Evolutionary conservation across 53 echinoderm and acorn worm genomes (phyloP), one percentile per base, ranked within the genome.

Genomic region (Zoroaster sp.): DNA sequence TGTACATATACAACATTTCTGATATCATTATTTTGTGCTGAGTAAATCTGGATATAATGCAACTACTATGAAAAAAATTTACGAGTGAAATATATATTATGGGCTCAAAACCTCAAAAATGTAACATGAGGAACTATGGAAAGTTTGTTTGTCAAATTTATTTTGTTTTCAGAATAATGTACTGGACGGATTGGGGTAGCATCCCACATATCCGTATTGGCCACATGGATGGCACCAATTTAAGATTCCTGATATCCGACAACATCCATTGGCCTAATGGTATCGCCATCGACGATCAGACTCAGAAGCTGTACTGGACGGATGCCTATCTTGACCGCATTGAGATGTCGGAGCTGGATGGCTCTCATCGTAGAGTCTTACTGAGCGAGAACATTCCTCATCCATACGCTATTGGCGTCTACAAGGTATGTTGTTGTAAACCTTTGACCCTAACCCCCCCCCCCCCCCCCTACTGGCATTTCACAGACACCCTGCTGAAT

Each of bases 261-360:
- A 91, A 92, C 23, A 15, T 97, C 32, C 92, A 97, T 87, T 97
- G 97, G 97, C 97, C 97, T 0, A 97, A 97, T 66, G 97, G 97
- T 1, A 91, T 97, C 73, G 69, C 95, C 63, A 94, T 97, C n/a
- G 97, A 97, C 47, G 94, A 97, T 69, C 87, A 88, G 74, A 92
- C 89, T 2, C 78, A 86, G 34, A 88, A 80, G 25, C 45, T 97
- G 42, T 97, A 89, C 89, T 97, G 97, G 97, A 97, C 97, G 0
- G 97, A 97, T 18, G 97, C 97, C 7, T 94, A 95, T 73, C 90
- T 74, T 39, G 94, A 97, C 79, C 79, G 97, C 12, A 97, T 97
- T 3, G 97, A 97, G 78, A 79, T 81, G 35, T 86, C 95, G 0
- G 88, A 88, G 41, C 72, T 90, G 46, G 95, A 97, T 18, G 97